A percentile compares a stretch with the other conserved stretches of the same genome.
Evolutionary conservation across 2,797 vertebrate species (phyloP).

Genomic region (Anguilla marmorata): DNA sequence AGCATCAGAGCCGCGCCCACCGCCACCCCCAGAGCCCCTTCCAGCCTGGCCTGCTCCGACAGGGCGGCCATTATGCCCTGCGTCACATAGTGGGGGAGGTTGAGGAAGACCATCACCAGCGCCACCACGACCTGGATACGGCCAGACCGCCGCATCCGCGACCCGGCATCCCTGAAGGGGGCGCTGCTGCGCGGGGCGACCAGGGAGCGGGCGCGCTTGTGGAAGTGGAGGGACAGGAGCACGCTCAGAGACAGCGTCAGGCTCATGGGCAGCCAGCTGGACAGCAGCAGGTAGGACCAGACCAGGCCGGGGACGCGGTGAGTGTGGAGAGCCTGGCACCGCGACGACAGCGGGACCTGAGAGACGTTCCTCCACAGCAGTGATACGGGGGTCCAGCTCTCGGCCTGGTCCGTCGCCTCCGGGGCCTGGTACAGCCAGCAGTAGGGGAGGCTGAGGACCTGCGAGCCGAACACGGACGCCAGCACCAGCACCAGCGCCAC

Average conservation of each 20-base stretch:
- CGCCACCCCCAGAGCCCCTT: constrained; percentile 12
- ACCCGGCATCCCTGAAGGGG: constrained; percentile 28
- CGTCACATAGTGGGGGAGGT: constrained; percentile 35
- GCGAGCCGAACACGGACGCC: constrained; percentile 27
- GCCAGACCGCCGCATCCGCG: constrained; percentile 28
- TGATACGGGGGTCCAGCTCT: neutral
- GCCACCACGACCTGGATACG: constrained; percentile 31
- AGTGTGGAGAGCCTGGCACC: constrained; percentile 9
- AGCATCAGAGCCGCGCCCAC: constrained; percentile 33
- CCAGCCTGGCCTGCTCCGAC: neutral
- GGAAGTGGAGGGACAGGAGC: constrained; percentile 32
- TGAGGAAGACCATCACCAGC: constrained; percentile 35
- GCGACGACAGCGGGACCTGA: neutral
- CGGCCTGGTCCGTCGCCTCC: neutral
- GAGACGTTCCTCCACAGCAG: constrained; percentile 21
- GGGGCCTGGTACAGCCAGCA: constrained; percentile 32
- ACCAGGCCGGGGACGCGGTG: constrained; percentile 11
- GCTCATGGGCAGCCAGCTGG: constrained; percentile 33
- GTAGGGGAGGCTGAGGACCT: constrained; percentile 33
- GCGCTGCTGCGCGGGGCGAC: constrained; percentile 9
- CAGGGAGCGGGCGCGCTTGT: constrained; percentile 21
- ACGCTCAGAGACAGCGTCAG: constrained; percentile 35
- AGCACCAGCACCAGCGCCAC: constrained; percentile 33
- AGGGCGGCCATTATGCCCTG: constrained; percentile 21
- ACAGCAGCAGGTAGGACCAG: constrained; percentile 25